phyloP scores from a whole-genome alignment of 2,888 invertebrate species.

The Trichopoda pennipes region DNA sequence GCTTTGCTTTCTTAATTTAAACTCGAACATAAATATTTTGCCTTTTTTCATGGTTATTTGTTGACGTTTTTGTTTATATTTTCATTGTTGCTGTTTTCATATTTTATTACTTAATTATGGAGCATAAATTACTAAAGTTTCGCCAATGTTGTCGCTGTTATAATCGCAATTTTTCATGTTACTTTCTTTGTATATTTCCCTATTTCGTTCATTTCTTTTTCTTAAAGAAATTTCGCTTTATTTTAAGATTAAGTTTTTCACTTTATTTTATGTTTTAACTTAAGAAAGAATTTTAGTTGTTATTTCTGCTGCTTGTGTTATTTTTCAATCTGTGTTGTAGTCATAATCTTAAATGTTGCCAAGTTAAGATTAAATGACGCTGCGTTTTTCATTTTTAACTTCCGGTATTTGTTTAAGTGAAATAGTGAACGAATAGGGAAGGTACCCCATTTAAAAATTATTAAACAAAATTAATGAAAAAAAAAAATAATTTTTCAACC shows the following conservation, averaged over 20 bases:
- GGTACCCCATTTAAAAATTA: background rate
- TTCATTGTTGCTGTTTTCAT: constrained; percentile 54
- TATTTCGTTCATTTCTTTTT: constrained; percentile 9
- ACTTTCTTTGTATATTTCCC: constrained; percentile 65
- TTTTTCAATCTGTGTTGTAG: constrained; percentile 75
- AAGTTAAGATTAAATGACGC: constrained; percentile 74
- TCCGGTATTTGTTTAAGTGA: constrained; percentile 52
- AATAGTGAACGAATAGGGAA: constrained; percentile 10
- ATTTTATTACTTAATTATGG: constrained; percentile 76
- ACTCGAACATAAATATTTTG: background rate
- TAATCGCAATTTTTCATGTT: constrained; percentile 64
- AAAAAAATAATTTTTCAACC: too few relatives aligned
- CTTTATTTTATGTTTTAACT: constrained; percentile 28
- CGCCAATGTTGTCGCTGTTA: constrained; percentile 71
- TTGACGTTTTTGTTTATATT: constrained; percentile 17
- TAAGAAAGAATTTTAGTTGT: constrained; percentile 38
- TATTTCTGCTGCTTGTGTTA: constrained; percentile 62
- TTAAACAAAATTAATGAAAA: too few relatives aligned
- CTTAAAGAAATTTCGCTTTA: constrained; percentile 9
- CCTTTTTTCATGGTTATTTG: constrained; percentile 3
- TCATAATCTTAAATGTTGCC: constrained; percentile 72
- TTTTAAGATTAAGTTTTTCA: constrained; percentile 57
- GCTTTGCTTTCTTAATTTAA: background rate
- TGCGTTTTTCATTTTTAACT: constrained; percentile 62
- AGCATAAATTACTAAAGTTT: constrained; percentile 78